These are phyloP conservation scores for Sisyra nigra DNA, from an alignment of 2,888 invertebrate genomes.

Conservation along the genomic window DNA sequence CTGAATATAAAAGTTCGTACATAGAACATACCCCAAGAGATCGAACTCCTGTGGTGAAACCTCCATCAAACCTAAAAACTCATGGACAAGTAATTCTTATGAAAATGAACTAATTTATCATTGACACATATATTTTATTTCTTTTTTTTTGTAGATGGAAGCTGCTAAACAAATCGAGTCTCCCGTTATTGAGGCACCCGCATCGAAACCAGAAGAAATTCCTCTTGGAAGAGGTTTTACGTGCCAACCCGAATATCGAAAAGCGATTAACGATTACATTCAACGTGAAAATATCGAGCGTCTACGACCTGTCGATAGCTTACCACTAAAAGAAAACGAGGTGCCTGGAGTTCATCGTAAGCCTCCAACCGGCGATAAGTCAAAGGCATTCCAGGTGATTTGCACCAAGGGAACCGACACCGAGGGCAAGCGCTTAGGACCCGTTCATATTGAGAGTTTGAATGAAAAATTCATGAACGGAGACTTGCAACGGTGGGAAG, in stretches of 20 bases:
- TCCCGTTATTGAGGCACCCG: slow-evolving; percentile 11
- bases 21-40: slow-evolving; percentile 29
- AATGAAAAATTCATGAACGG: slow-evolving; percentile 2
- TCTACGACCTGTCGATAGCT: slow-evolving; percentile 6
- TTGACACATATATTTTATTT: background rate
- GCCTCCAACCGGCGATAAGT: background rate
- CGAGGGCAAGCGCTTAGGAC: slow-evolving; percentile 6
- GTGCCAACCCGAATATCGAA: slow-evolving; percentile 31
- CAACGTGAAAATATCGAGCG: slow-evolving; percentile 21
- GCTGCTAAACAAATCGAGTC: slow-evolving; percentile 17
- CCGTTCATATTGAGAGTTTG: background rate
- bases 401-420: slow-evolving; percentile 7
- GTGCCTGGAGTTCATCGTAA: slow-evolving; percentile 4
- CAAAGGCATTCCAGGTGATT: slow-evolving; percentile 5
- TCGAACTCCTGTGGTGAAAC: slow-evolving; percentile 26
- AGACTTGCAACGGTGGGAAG: background rate
- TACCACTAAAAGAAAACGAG: slow-evolving; percentile 7
- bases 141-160: slow-evolving; percentile 16
- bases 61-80: slow-evolving; percentile 18
- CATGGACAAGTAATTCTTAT: slow-evolving; percentile 19
- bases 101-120: background rate
- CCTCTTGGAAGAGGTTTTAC: slow-evolving; percentile 20
- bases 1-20: slow-evolving; percentile 22
- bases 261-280: slow-evolving; percentile 27
- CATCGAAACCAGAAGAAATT: slow-evolving; percentile 17